Evolutionary conservation across 2,797 vertebrate genomes (phyloP), one percentile per base, ranked within the genome.

Genomic region (Diplodus puntazzo): DNA sequence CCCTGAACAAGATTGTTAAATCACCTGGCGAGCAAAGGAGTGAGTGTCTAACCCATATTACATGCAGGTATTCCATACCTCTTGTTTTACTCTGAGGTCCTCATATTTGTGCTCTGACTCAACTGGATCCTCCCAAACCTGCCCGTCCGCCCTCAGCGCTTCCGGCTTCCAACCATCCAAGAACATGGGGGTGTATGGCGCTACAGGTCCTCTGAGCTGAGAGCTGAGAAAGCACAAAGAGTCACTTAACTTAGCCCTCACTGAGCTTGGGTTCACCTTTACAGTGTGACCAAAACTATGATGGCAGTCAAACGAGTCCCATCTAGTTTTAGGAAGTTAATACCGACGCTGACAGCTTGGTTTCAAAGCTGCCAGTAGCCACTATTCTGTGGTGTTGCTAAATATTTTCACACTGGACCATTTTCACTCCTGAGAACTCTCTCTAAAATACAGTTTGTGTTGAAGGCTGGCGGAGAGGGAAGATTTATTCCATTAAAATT

Each of bases 51-150:
- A 46, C 18, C 27, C 16, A 62, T 4, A 25, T 62, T 11, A 2
- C 18, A 10, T 4, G 1, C 69, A 86, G 73, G 75, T 80, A 86
- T 89, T 85, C 12, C 59, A 50, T 92, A 95, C 92, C 91, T 92
- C 85, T 81, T 88, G 92, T 77, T 88, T 91, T 77, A 77, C 88
- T 52, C 76, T 92, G 76, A 95, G 87, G 27, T 92, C 87, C 57
- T 98, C 97, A 3, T 96, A 93, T 45, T 92, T 96, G 83, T 97
- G 95, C 78, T 97, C 96, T 71, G 94, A 93, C 87, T 98, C 97
- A n/a, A 98, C 92, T 0, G 97, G 96, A 89, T 98, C 97, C 75
- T 96, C 95, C 97, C 96, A 97, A 64, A 93, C 79, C 45, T 95
- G 92, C 45, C 95, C 95, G 21, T 95, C 94, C 0, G 93, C 85